Base-by-base conservation (phyloP, 2,888 invertebrate genomes). In the Mystacides longicornis region DNA sequence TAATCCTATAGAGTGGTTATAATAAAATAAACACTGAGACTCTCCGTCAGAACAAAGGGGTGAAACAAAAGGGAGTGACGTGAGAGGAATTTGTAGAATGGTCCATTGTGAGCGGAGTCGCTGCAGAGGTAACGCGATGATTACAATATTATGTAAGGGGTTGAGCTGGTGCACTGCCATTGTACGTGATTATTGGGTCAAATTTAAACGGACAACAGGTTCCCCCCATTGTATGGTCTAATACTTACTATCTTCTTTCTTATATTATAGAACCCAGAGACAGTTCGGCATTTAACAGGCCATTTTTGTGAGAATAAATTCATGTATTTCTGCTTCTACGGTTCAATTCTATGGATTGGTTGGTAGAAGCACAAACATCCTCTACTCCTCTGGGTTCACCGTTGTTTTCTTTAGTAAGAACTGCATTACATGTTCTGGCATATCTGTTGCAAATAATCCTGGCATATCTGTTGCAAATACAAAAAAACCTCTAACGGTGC, bases 151-250 rank as follows among this genome's bases (percentile, higher is more conserved):
- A 37, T 37, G 37, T 37, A 37, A 54, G 9, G 33, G 37, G 45
- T 57, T 51, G 54, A 54, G 54, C 45, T 54, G 52, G 56, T 56
- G 59, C 56, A 14, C 54, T 18, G 42, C 54, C 52, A 52, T 59
- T 59, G 59, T 59, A 52, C 52, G 42, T 20, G 55, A 58, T 60
- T 60, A 60, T 58, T 60, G 58, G 60, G 60, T 60, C 58, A 60
- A 58, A 43, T 42, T 58, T 58, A 60, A 60, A 56, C 56, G 56
- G 50, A 19, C 48, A 58, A 60, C 60, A 56, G 60, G 60, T 60
- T 60, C 56, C 20, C 20, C 21, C 37, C 16, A n/a, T 37, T 37
- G 37, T 37, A 27, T n/a, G n/a, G n/a, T n/a, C 27, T 27, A 37
- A n/a, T 7, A 37, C 37, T 37, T 3, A 14, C n/a, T 14, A 37